Evolutionary conservation across 1,140 invertebrate genomes (phyloP).

Genomic region (Aporrectodea caliginosa): DNA sequence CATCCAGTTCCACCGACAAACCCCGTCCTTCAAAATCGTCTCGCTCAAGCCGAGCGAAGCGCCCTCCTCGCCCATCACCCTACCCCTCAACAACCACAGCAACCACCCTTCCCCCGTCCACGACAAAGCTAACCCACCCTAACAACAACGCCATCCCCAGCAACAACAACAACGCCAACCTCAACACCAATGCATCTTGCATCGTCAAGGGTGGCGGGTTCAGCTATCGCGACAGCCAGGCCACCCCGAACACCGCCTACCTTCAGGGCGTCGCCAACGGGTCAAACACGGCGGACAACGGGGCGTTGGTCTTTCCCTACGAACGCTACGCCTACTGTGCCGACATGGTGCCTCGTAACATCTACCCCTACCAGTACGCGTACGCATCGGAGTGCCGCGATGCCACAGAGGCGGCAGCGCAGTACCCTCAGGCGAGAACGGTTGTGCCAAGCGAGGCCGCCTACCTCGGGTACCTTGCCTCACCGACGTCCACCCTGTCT

Average conservation of each 20-base stretch:
- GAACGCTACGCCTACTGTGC: neutral
- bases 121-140: neutral
- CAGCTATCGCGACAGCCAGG: neutral
- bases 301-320: neutral
- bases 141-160: neutral
- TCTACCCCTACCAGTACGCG: neutral
- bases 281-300: neutral
- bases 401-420: neutral
- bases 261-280: neutral
- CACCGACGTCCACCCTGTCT: neutral
- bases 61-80: neutral
- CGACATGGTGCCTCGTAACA: neutral
- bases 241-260: neutral
- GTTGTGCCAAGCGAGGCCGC: neutral
- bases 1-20: slow-evolving; percentile 47
- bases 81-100: neutral
- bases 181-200: neutral
- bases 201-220: neutral
- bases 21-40: neutral
- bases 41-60: neutral
- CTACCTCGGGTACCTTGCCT: neutral
- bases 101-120: neutral
- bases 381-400: no score
- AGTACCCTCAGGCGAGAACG: neutral
- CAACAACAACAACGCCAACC: slow-evolving; percentile 12